phyloP scores from a whole-genome alignment of 2,797 vertebrate genomes.

The Lemur catta region DNA sequence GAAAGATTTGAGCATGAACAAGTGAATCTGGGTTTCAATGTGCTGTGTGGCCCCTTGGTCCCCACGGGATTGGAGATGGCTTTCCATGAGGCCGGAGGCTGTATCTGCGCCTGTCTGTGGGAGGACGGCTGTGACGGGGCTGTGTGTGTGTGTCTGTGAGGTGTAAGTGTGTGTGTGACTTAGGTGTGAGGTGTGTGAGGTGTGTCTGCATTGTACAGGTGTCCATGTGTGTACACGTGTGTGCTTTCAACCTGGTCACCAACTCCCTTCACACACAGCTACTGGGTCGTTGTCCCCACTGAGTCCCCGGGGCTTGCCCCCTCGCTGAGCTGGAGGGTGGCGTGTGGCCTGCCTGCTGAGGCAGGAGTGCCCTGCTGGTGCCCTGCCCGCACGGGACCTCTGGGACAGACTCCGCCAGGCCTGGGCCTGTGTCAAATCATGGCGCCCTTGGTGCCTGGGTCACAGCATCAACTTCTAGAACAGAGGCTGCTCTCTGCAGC shows the following conservation, averaged over 20 bases:
- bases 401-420: not conserved
- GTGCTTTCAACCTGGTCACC: not conserved
- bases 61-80: rapidly evolving
- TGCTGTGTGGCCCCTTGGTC: not conserved
- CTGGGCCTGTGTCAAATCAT: rapidly evolving
- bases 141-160: not conserved
- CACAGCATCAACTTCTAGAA: not conserved
- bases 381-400: not conserved
- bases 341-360: rapidly evolving
- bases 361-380: rapidly evolving
- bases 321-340: not conserved
- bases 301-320: rapidly evolving
- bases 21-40: not conserved
- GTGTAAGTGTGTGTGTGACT: too few relatives aligned
- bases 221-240: too few relatives aligned
- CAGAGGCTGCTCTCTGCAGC: not conserved
- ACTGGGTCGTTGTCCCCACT: rapidly evolving
- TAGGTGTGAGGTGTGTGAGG: not conserved
- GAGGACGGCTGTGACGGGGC: not conserved
- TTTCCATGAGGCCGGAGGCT: not conserved
- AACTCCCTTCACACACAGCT: not conserved
- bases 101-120: not conserved
- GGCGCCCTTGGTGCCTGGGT: not conserved
- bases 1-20: not conserved
- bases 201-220: not conserved